A percentile compares a stretch with the other conserved stretches of the same genome.
Evolutionary conservation across 2,888 invertebrate genomes (phyloP).

Genomic region (Eristalis intricaria): DNA sequence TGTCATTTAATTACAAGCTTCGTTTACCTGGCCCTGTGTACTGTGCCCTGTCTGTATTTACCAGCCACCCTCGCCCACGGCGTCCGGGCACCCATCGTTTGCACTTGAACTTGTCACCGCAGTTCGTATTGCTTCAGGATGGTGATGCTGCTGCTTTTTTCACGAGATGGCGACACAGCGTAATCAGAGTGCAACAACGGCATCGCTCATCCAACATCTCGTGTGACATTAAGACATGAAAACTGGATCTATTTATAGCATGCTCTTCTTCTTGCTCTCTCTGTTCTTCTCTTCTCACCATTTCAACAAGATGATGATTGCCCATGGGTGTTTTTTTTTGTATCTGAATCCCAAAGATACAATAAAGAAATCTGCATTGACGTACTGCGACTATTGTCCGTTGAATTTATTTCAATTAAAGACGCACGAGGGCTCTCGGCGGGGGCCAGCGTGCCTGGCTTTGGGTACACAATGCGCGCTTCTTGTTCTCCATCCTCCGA

Average conservation of each 20-base stretch:
- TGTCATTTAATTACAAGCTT: not conserved
- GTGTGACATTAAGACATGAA: not conserved
- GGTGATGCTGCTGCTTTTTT: not conserved
- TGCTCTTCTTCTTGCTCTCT: not conserved
- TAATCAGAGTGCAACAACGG: not conserved
- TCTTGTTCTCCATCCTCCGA: not conserved
- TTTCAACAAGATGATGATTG: not conserved
- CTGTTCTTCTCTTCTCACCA: not conserved
- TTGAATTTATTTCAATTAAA: conserved; percentile 53
- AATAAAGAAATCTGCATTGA: conserved; percentile 48
- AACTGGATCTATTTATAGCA: not conserved
- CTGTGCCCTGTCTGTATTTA: not conserved
- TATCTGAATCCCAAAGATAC: not conserved
- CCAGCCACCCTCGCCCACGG: not conserved
- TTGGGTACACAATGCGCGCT: not conserved
- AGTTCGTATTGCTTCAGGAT: not conserved
- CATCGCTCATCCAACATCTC: not conserved
- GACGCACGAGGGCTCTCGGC: conserved; percentile 4
- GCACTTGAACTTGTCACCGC: conserved; percentile 4
- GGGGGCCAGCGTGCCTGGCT: not conserved
- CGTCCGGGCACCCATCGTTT: not conserved
- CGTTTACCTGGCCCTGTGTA: not conserved
- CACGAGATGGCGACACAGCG: not conserved
- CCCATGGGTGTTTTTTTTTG: not conserved
- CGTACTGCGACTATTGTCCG: conserved; percentile 48